Percentiles rank a stretch among this genome's conserved stretches.
phyloP scores from a whole-genome alignment of 2,888 invertebrate species.

The Sialis lutaria region DNA sequence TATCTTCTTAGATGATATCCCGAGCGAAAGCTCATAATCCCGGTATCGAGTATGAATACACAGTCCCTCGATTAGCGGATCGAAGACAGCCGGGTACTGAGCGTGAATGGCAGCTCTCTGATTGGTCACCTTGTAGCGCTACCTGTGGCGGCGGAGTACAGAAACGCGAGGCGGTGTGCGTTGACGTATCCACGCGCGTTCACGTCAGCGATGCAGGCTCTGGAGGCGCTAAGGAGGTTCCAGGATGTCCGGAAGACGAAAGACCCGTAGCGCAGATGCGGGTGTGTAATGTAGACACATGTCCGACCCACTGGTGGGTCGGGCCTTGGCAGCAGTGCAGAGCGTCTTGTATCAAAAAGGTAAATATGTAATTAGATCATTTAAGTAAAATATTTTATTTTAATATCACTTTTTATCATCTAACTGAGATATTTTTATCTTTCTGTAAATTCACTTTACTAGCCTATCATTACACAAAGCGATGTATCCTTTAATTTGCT shows the following conservation, averaged over 20 bases:
- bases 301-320: slow-evolving; percentile 70
- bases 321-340: slow-evolving; percentile 78
- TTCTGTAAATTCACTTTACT: no score
- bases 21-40: slow-evolving; percentile 58
- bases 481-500: slow-evolving; percentile 8
- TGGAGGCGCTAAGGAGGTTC: slow-evolving; percentile 22
- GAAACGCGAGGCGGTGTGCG: slow-evolving; percentile 31
- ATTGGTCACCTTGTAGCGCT: slow-evolving; percentile 64
- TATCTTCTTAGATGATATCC: slow-evolving; percentile 41
- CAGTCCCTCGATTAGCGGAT: slow-evolving; percentile 34
- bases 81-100: slow-evolving; percentile 24
- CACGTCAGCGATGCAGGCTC: slow-evolving; percentile 15
- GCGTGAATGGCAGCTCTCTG: slow-evolving; percentile 53
- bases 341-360: slow-evolving; percentile 37
- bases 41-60: slow-evolving; percentile 72
- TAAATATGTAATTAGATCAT: slow-evolving; percentile 12
- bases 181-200: slow-evolving; percentile 23
- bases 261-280: slow-evolving; percentile 42
- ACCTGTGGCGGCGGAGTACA: slow-evolving; percentile 65
- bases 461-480: no score
- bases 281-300: slow-evolving; percentile 44
- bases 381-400: background rate
- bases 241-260: slow-evolving; percentile 22
- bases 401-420: background rate
- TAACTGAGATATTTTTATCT: no score